phyloP scores from a whole-genome alignment of 2,888 invertebrate species.

The Girardia tigrina region DNA sequence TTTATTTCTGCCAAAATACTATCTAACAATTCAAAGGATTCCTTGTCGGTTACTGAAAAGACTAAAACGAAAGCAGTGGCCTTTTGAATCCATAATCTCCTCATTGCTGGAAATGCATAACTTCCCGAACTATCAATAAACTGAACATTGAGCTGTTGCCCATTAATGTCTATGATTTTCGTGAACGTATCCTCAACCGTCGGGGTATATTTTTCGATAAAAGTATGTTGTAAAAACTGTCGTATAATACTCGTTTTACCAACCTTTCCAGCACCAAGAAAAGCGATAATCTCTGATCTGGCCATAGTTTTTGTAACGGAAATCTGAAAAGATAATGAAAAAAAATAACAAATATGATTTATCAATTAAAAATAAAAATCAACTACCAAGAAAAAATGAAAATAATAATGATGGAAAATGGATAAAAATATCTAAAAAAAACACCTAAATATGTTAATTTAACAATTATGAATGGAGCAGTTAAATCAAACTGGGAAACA shows the following conservation, averaged over 20 bases:
- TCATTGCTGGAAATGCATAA: conserved; percentile 36
- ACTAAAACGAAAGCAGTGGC: conserved; percentile 34
- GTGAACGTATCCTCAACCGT: conserved; percentile 35
- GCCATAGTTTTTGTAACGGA: neutral
- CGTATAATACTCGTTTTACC: conserved; percentile 35
- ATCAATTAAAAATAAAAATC: neutral
- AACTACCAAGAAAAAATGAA: neutral
- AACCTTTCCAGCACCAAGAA: conserved; percentile 26
- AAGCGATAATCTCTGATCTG: conserved; percentile 26
- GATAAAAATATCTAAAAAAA: too few relatives aligned
- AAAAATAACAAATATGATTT: neutral
- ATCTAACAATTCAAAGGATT: conserved; percentile 28
- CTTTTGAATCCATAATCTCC: conserved; percentile 31
- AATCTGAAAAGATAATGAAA: neutral
- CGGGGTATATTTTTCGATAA: conserved; percentile 21
- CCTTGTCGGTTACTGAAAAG: conserved; percentile 28
- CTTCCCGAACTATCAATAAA: conserved; percentile 35
- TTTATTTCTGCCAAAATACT: neutral
- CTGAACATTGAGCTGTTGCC: neutral
- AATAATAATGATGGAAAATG: too few relatives aligned
- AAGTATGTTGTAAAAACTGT: conserved; percentile 24
- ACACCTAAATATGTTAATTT: conserved; percentile 7
- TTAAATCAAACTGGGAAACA: neutral
- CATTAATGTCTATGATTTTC: conserved; percentile 18
- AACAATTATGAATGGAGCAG: neutral